Evolutionary conservation across 1,140 invertebrate genomes (phyloP), one percentile per base, ranked within the genome.

Genomic region (Chrysoperla carnea): DNA sequence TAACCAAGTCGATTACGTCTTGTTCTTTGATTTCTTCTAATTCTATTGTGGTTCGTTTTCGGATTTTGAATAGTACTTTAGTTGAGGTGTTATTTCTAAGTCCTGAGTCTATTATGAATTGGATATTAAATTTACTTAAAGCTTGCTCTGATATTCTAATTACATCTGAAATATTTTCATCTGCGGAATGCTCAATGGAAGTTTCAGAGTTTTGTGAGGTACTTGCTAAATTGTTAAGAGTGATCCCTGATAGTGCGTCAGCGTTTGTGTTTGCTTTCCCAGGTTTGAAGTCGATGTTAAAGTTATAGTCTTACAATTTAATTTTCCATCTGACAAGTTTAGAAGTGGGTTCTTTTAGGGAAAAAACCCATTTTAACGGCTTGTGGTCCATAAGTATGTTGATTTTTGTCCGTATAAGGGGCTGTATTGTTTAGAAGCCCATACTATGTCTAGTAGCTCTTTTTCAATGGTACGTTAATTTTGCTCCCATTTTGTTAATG

Each of bases 351-450:
- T 36, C 14, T 38, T 42, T 12, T 36, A 46, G 28, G 33, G 42
- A 15, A 43, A 28, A 46, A 1, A 46, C 13, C 3, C 40, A 37
- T 29, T 35, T 48, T 12, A 73, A 50, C 0, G 64, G 59, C 44
- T 51, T 52, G 42, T 72, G 69, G 41, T 75, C 70, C 0, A 66
- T 72, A 6, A 63, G 37, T 0, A 72, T 52, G 71, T 42, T n/a
- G n/a, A n/a, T n/a, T 61, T 52, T 15, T 45, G 52, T 6, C 62
- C 63, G 40, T 60, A 63, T 5, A 73, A 40, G 50, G 52, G 58
- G 46, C 54, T 44, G 50, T 66, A 72, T 39, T 61, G n/a, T 54
- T n/a, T n/a, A n/a, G n/a, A n/a, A 48, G 67, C 59, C 1, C 62
- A 53, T 12, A 44, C 39, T 7, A 47, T 44, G 6, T 29, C 42